Evolutionary conservation across 2,888 invertebrate genomes (phyloP).

Genomic region (Actias luna): DNA sequence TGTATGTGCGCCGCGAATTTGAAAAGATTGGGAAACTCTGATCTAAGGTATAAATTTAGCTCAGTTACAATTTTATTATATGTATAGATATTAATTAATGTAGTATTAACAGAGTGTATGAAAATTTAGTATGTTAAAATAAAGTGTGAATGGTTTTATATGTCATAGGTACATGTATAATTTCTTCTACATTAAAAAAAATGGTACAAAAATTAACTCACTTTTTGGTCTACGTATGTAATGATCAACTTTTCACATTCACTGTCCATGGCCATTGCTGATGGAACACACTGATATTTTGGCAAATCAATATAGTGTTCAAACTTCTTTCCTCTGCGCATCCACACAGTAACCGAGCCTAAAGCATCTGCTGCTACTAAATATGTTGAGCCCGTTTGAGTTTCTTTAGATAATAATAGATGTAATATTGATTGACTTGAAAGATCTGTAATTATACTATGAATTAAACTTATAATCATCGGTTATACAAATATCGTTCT

Average conservation of each 20-base stretch:
- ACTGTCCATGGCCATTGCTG: constrained; percentile 86
- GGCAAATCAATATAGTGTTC: constrained; percentile 84
- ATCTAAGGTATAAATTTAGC: too few species aligned
- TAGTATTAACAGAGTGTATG: too few species aligned
- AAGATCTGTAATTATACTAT: constrained; percentile 68
- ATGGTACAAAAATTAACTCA: constrained; percentile 40
- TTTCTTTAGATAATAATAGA: constrained; percentile 48
- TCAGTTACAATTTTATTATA: too few species aligned
- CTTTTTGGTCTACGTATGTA: constrained; percentile 91
- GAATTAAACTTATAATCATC: constrained; percentile 16
- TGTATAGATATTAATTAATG: too few species aligned
- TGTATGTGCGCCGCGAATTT: too few species aligned
- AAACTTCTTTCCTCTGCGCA: constrained; percentile 51
- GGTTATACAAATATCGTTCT: too few species aligned
- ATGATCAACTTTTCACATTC: constrained; percentile 83
- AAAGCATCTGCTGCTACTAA: constrained; percentile 85
- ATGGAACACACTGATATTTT: constrained; percentile 85
- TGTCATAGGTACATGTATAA: background rate
- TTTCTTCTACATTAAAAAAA: background rate
- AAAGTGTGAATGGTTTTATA: background rate
- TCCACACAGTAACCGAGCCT: constrained; percentile 86
- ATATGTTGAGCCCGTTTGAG: constrained; percentile 59
- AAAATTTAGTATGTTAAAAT: too few species aligned
- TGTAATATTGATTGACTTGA: constrained; percentile 79
- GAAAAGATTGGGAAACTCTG: too few species aligned